Conservation (phyloP, 2,888 invertebrate species). For the Stenolophus ochropezus region DNA sequence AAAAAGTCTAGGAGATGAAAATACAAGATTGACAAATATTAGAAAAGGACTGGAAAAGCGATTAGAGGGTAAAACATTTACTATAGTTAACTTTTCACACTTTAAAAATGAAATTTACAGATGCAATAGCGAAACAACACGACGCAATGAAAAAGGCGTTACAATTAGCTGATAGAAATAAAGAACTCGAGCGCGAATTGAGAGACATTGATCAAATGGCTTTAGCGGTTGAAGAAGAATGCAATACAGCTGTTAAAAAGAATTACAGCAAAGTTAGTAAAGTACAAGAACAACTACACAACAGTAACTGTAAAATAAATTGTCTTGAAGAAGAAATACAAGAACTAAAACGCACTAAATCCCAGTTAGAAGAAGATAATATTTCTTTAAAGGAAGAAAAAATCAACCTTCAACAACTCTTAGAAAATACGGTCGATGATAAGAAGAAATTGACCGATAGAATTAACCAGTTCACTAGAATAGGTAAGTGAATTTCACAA, state of each 20-base stretch:
- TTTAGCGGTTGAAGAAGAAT: conserved; percentile 84
- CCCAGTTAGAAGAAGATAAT: conserved; percentile 72
- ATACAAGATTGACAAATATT: conserved; percentile 77
- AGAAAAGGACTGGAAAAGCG: conserved; percentile 77
- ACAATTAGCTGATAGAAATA: conserved; percentile 83
- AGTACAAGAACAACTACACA: conserved; percentile 73
- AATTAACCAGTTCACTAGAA: conserved; percentile 78
- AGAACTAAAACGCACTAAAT: conserved; percentile 72
- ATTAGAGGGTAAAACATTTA: conserved; percentile 72
- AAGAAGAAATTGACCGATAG: conserved; percentile 76
- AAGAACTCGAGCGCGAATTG: conserved; percentile 81
- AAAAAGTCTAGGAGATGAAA: conserved; percentile 74
- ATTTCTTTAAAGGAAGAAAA: conserved; percentile 76
- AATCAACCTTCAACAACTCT: conserved; percentile 75
- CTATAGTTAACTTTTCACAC: not conserved
- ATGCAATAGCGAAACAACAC: conserved; percentile 81
- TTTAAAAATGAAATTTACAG: too few species aligned
- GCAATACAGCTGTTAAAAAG: conserved; percentile 80
- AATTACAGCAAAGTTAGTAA: conserved; percentile 74
- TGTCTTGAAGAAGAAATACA: conserved; percentile 73
- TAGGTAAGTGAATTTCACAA: too few species aligned
- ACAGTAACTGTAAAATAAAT: conserved; percentile 72
- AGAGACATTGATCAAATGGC: conserved; percentile 85
- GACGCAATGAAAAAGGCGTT: conserved; percentile 88
- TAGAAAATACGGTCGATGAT: conserved; percentile 76